Evolutionary conservation across 2,797 vertebrate species (phyloP).

Genomic region (Pangasius sanitwongsei): DNA sequence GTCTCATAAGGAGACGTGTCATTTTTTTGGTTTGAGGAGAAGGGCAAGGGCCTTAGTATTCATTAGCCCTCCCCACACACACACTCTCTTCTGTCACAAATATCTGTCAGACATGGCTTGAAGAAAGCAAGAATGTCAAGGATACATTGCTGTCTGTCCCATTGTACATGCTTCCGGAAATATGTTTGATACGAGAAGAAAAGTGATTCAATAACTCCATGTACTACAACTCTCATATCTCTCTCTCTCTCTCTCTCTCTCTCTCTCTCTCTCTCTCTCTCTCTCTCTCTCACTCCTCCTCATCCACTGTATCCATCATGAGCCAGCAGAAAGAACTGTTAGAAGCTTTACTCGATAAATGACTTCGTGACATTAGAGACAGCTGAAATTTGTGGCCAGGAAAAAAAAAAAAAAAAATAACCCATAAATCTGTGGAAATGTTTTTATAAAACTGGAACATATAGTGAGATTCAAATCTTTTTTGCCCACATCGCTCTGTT

Average conservation of each 20-base stretch:
- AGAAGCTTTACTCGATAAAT: background rate
- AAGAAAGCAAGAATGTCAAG: background rate
- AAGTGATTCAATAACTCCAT: background rate
- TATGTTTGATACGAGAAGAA: background rate
- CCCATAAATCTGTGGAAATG: background rate
- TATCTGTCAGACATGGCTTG: background rate
- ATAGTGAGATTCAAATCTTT: no score
- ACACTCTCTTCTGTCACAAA: background rate
- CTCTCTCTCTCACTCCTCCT: background rate
- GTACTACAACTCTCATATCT: background rate
- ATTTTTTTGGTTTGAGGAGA: background rate
- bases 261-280: background rate
- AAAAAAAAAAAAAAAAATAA: background rate
- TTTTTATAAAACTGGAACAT: no score
- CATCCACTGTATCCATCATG: background rate
- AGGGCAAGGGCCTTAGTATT: background rate
- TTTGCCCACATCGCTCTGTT: background rate
- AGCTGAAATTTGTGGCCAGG: background rate
- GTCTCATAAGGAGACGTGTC: background rate
- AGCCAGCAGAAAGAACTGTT: conserved; percentile 11
- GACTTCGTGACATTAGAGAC: background rate
- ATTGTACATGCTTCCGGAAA: background rate
- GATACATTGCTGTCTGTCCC: background rate
- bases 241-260: background rate
- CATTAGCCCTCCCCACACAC: background rate